Evolutionary conservation across 2,797 vertebrate genomes (phyloP).

Genomic region (Cuculus canorus): DNA sequence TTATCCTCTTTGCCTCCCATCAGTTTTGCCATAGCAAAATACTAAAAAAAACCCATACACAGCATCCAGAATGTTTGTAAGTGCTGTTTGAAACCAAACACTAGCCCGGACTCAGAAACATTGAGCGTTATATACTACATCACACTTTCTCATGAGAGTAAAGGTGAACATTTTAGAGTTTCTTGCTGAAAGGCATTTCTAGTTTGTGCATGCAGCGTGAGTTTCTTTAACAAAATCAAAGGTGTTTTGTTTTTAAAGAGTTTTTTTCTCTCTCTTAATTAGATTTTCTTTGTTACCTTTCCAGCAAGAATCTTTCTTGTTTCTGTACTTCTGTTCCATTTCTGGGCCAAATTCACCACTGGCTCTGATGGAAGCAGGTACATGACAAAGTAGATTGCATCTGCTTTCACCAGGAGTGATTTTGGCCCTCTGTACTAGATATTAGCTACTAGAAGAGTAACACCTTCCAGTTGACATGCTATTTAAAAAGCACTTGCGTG

Average conservation of each 20-base stretch:
- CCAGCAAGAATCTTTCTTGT: constrained; percentile 45
- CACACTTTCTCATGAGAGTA: constrained; percentile 47
- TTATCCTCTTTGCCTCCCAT: constrained; percentile 10
- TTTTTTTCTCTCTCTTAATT: constrained; percentile 24
- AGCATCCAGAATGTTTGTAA: not conserved
- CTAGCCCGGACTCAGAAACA: not conserved
- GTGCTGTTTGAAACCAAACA: not conserved
- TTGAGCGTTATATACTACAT: not conserved
- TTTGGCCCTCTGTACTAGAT: constrained; percentile 52
- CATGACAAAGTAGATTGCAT: constrained; percentile 30
- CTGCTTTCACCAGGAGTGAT: constrained; percentile 59
- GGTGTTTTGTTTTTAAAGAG: constrained; percentile 23
- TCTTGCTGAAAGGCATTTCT: constrained; percentile 38
- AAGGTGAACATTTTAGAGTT: constrained; percentile 54
- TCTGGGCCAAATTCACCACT: constrained; percentile 61
- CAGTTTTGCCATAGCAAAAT: constrained; percentile 13
- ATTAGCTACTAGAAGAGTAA: constrained; percentile 29
- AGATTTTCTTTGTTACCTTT: constrained; percentile 16
- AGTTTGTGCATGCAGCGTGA: constrained; percentile 48
- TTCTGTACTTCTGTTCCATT: constrained; percentile 57
- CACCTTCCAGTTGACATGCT: constrained; percentile 14
- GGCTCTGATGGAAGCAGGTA: constrained; percentile 57
- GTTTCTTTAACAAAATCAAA: constrained; percentile 29
- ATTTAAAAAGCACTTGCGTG: not conserved
- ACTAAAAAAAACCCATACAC: not conserved